Evolutionary conservation across 1,140 invertebrate genomes (phyloP).

Genomic region (Tetranychus cinnabarinus): DNA sequence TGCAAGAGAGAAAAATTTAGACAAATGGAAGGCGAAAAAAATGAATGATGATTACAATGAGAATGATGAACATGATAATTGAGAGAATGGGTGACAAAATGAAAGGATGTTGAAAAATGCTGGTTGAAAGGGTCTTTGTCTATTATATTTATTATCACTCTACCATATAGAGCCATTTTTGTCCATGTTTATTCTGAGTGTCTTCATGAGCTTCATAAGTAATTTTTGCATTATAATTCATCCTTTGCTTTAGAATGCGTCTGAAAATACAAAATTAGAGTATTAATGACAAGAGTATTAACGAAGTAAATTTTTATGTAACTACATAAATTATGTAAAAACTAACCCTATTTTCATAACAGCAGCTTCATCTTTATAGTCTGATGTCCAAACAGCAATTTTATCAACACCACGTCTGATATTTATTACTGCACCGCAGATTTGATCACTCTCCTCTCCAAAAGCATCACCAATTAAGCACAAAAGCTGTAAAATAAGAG

Average conservation of each 20-base stretch:
- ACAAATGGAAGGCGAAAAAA: too few species aligned
- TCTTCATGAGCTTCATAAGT: constrained; percentile 6
- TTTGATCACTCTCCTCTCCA: constrained; percentile 6
- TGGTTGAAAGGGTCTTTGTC: not conserved
- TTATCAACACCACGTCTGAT: constrained; percentile 1
- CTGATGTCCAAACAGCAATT: constrained; percentile 8
- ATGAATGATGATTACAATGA: too few species aligned
- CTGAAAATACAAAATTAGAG: not conserved
- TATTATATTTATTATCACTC: not conserved
- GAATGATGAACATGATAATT: not conserved
- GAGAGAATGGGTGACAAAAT: not conserved
- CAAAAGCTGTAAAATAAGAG: not conserved
- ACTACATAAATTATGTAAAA: not conserved
- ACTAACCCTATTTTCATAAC: constrained; percentile 8
- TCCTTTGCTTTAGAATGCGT: constrained; percentile 2
- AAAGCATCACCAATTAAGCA: constrained; percentile 10
- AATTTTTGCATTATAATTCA: not conserved
- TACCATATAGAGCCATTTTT: not conserved
- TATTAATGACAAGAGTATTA: not conserved
- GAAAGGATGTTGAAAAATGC: not conserved
- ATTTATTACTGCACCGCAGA: constrained; percentile 10
- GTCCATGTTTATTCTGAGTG: not conserved
- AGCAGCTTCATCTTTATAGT: not conserved
- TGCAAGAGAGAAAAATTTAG: too few species aligned
- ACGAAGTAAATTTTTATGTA: not conserved